Conservation (phyloP, 2,888 invertebrate species). For the Drosophila phalerata region DNA sequence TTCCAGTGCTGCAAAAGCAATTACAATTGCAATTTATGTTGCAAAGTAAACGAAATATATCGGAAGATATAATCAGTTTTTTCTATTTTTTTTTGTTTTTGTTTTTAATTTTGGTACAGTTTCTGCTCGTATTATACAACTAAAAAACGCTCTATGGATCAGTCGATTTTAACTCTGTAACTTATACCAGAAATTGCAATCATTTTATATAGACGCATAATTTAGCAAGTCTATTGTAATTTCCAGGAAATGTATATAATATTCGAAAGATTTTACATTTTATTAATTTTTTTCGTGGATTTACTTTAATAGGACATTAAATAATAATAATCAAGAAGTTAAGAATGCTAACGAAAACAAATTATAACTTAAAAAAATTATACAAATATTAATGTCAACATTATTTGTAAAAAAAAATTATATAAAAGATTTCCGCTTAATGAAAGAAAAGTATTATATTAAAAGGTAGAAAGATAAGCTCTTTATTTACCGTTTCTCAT, state of each 20-base stretch:
- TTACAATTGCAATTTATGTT: slow-evolving; percentile 10
- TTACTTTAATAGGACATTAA: not conserved
- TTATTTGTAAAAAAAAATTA: too few species aligned
- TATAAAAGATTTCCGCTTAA: not conserved
- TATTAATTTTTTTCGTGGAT: too few species aligned
- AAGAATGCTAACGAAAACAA: not conserved
- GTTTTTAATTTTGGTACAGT: slow-evolving; percentile 3
- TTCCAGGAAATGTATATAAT: not conserved
- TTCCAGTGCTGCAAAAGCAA: slow-evolving; percentile 15
- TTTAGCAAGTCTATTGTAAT: not conserved
- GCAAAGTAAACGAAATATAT: slow-evolving; percentile 29
- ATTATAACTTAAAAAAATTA: too few species aligned
- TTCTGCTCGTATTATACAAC: slow-evolving; percentile 3
- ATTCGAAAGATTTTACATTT: not conserved
- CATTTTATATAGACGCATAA: not conserved
- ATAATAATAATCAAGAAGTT: not conserved
- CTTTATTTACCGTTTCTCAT: too few species aligned
- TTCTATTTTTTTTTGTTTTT: not conserved
- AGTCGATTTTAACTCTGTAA: not conserved
- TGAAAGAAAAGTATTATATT: not conserved
- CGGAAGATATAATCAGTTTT: slow-evolving; percentile 6
- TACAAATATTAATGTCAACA: too few species aligned
- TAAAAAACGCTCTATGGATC: not conserved
- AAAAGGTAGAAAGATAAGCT: too few species aligned
- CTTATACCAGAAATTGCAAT: not conserved